Evolutionary conservation across 1,140 invertebrate species (phyloP).

Genomic region (Micrasema longulum): DNA sequence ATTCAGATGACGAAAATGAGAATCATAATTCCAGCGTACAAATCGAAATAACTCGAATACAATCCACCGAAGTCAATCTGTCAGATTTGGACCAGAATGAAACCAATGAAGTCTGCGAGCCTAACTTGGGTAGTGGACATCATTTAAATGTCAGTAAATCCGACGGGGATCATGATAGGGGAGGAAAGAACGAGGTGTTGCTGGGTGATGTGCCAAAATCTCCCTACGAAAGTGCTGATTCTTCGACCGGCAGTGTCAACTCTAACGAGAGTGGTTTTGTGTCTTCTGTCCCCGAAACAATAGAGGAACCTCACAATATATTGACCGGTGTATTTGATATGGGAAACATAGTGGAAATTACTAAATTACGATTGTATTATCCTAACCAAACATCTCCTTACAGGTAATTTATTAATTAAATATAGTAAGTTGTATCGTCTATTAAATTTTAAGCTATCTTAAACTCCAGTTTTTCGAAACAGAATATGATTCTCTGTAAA

Average conservation of each 20-base stretch:
- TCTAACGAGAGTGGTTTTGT: constrained; percentile 52
- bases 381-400: constrained; percentile 67
- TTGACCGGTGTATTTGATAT: constrained; percentile 58
- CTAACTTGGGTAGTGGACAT: neutral
- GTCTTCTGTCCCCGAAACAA: constrained; percentile 42
- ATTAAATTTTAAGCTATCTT: no score
- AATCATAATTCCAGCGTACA: constrained; percentile 43
- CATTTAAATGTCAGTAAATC: neutral
- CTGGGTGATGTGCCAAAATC: constrained; percentile 36
- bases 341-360: constrained; percentile 60
- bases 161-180: neutral
- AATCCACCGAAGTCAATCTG: constrained; percentile 32
- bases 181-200: constrained; percentile 3
- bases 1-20: constrained; percentile 48
- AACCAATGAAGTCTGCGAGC: constrained; percentile 12
- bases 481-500: no score
- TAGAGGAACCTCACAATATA: constrained; percentile 27
- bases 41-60: constrained; percentile 48
- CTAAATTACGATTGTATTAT: constrained; percentile 60
- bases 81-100: constrained; percentile 19
- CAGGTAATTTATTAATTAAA: no score
- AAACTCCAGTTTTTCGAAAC: no score
- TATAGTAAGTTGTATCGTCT: neutral
- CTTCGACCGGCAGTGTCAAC: constrained; percentile 43
- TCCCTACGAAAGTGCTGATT: constrained; percentile 52